Conservation (phyloP, 2,888 invertebrate species). For the Leucophenga montana region DNA sequence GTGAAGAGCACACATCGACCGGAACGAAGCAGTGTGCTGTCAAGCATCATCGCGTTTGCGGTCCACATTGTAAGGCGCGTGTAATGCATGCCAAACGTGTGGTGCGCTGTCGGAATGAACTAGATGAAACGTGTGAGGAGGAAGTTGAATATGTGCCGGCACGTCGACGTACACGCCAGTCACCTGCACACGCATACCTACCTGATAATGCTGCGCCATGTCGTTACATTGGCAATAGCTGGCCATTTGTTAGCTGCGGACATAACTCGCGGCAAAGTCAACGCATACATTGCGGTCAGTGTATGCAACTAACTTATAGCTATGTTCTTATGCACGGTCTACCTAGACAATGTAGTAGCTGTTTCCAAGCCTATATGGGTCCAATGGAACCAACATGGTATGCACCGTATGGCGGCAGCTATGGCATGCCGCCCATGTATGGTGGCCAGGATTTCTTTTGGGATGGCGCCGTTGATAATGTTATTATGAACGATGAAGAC, state of each 20-base stretch:
- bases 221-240: slow-evolving; percentile 40
- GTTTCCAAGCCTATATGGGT: slow-evolving; percentile 37
- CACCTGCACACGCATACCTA: background rate
- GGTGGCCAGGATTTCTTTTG: slow-evolving; percentile 29
- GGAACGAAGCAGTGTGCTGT: slow-evolving; percentile 48
- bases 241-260: slow-evolving; percentile 56
- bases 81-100: slow-evolving; percentile 62
- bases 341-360: slow-evolving; percentile 49
- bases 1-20: slow-evolving; percentile 36
- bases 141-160: slow-evolving; percentile 59
- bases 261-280: background rate
- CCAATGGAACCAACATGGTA: slow-evolving; percentile 31
- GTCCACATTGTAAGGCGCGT: slow-evolving; percentile 63
- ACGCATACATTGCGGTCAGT: slow-evolving; percentile 45
- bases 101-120: slow-evolving; percentile 47
- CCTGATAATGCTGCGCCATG: too few relatives aligned
- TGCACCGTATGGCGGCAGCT: slow-evolving; percentile 32
- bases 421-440: slow-evolving; percentile 16
- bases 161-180: slow-evolving; percentile 29
- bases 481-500: background rate
- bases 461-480: background rate
- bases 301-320: slow-evolving; percentile 49
- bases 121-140: slow-evolving; percentile 51
- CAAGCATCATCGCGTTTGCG: slow-evolving; percentile 64
- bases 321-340: slow-evolving; percentile 51